Evolutionary conservation across 1,140 invertebrate species (phyloP), one percentile per base, ranked within the genome.

Genomic region (Contarinia nasturtii): DNA sequence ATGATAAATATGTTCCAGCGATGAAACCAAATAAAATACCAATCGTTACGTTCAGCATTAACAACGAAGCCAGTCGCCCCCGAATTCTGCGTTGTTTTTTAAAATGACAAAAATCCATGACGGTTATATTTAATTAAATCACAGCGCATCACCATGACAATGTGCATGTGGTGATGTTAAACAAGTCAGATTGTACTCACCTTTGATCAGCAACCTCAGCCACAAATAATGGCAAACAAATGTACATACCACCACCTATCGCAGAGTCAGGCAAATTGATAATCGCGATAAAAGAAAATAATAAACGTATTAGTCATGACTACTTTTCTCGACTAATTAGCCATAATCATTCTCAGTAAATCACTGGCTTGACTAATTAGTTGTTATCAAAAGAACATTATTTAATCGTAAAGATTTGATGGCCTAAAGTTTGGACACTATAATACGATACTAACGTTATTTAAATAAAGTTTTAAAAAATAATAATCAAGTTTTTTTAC

Each of bases 161-260:
- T 14, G 12, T n/a, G n/a, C 27, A 10, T 27, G 27, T 27, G 27
- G 27, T 38, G n/a, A n/a, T n/a, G n/a, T n/a, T n/a, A n/a, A n/a
- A n/a, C n/a, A 38, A 38, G 5, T 42, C 5, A 11, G 12, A 11
- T 19, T 17, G 10, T 4, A 42, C 14, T 19, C 5, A 42, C 41
- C 52, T 55, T 42, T 57, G 50, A 52, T 67, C 61, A 3, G 64
- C 53, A 1, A 70, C 55, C 49, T 70, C 68, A 5, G 63, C 60
- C 1, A 67, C 58, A 22, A 62, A 70, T 19, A 62, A 59, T 0
- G 68, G 67, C 1, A 69, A 43, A 0, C 67, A 55, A 17, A 59
- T 43, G 34, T 63, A 68, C 0, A 59, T 55, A 0, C 57, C 58
- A 15, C 67, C 67, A 2, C 60, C 53, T n/a, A n/a, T n/a, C n/a